Conservation (phyloP, 1,140 invertebrate genomes). For the Heliconius eleuchia region DNA sequence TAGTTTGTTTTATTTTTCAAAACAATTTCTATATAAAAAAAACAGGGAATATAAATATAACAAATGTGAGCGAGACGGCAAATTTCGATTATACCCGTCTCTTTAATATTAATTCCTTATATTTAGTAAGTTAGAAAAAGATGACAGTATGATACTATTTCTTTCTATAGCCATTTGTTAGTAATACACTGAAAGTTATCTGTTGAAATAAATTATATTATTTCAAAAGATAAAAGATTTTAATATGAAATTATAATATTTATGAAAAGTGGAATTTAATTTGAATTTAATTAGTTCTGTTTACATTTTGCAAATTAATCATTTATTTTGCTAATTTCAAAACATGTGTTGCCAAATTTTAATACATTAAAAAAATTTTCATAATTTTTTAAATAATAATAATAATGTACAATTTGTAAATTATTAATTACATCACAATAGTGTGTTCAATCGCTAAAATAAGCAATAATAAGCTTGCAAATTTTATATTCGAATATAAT, state of each 20-base stretch:
- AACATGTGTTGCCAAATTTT: not conserved
- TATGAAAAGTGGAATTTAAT: no score
- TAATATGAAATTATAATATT: no score
- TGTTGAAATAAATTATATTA: no score
- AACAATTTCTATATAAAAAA: not conserved
- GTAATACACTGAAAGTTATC: not conserved
- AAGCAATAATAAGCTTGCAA: not conserved
- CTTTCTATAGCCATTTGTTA: not conserved
- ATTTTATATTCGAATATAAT: not conserved
- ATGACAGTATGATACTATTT: not conserved
- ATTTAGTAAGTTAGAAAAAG: not conserved
- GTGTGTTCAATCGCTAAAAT: not conserved
- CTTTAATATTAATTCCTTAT: not conserved
- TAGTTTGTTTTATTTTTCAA: not conserved
- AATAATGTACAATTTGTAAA: not conserved
- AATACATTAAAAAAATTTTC: not conserved
- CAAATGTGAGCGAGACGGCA: not conserved
- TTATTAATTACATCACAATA: slow-evolving; percentile 2
- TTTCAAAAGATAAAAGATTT: no score
- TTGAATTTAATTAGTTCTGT: no score
- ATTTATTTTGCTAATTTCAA: no score
- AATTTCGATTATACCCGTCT: not conserved
- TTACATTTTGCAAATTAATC: no score
- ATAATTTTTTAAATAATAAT: not conserved
- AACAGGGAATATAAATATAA: not conserved